Evolutionary conservation across 2,888 invertebrate genomes (phyloP).

Genomic region (Tenthredo scrophulariae): DNA sequence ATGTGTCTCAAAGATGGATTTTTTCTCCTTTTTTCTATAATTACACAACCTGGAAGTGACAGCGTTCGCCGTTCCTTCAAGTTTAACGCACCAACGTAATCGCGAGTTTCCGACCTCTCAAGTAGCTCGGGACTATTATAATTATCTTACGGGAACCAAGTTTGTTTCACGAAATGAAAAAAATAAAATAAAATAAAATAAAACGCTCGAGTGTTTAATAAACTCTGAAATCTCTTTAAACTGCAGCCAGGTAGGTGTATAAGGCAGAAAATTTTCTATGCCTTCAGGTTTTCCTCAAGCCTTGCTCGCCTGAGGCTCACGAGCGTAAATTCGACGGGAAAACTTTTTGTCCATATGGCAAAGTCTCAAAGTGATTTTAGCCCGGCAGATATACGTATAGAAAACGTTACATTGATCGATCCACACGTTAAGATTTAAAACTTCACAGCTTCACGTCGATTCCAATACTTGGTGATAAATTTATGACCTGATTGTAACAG

Average conservation of each 20-base stretch:
- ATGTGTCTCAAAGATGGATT: neutral
- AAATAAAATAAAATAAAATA: neutral
- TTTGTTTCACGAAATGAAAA: conserved; percentile 7
- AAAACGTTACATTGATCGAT: neutral
- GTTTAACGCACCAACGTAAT: neutral
- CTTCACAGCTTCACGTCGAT: neutral
- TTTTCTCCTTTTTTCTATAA: neutral
- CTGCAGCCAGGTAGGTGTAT: conserved; percentile 21
- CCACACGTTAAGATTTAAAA: neutral
- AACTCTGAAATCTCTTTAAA: conserved; percentile 36
- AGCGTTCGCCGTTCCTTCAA: neutral
- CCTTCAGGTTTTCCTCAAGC: neutral
- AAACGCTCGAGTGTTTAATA: conserved; percentile 24
- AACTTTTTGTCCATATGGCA: neutral
- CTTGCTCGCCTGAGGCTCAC: neutral
- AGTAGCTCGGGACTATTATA: neutral
- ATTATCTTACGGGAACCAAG: conserved; percentile 13
- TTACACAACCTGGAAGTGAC: neutral
- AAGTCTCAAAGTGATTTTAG: neutral
- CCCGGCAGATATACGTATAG: neutral
- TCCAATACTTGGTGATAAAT: neutral
- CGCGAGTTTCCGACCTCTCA: neutral
- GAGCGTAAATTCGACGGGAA: conserved; percentile 10
- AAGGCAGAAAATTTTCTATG: conserved; percentile 14
- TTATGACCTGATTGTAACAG: conserved; percentile 13